Conservation (phyloP, 2,113 vertebrate genomes). For the Pelusios castaneus region DNA sequence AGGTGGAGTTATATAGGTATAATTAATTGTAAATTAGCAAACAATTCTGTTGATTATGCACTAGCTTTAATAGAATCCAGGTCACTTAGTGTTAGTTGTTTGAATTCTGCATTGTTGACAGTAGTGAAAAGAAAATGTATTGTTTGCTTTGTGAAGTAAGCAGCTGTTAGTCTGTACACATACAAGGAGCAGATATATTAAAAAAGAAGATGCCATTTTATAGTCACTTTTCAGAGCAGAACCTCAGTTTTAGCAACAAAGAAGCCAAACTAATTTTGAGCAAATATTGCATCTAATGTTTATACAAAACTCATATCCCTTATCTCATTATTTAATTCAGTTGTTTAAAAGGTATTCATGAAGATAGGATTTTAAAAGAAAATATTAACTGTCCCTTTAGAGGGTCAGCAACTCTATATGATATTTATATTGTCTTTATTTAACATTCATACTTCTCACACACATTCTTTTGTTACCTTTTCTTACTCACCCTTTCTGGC, state of each 20-base stretch:
- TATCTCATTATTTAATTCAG: conserved; percentile 14
- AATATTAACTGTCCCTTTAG: conserved; percentile 49
- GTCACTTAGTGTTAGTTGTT: not conserved
- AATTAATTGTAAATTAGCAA: not conserved
- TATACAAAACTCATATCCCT: not conserved
- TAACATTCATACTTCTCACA: conserved; percentile 57
- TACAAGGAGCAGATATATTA: not conserved
- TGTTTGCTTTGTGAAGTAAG: not conserved
- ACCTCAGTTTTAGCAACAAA: not conserved
- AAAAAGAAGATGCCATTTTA: not conserved
- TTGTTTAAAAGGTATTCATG: not conserved
- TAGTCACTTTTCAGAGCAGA: not conserved
- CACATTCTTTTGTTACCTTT: not conserved
- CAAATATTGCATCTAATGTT: not conserved
- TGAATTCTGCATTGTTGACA: not conserved
- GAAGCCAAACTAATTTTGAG: not conserved
- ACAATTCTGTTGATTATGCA: not conserved
- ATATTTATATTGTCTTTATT: conserved; percentile 44
- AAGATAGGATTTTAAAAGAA: not conserved
- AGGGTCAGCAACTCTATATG: conserved; percentile 23
- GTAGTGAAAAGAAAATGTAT: not conserved
- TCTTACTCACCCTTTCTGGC: not conserved
- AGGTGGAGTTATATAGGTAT: not conserved
- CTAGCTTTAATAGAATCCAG: not conserved
- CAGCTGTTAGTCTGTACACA: not conserved